phyloP scores from a whole-genome alignment of 2,888 invertebrate species.

The Lasioglossum calceatum region DNA sequence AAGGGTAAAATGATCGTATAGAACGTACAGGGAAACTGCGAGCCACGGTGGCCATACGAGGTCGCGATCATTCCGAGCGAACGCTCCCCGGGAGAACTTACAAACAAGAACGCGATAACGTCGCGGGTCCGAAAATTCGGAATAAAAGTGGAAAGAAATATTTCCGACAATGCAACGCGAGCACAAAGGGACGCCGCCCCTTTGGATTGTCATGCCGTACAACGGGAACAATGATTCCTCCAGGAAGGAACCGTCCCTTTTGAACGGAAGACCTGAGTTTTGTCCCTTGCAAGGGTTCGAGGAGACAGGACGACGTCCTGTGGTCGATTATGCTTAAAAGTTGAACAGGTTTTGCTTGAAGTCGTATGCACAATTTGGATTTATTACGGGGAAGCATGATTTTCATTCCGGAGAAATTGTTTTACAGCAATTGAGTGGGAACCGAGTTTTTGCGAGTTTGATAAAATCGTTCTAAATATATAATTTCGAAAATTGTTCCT shows the following conservation, averaged over 20 bases:
- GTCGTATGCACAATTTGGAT: not conserved
- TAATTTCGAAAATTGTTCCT: too few species aligned
- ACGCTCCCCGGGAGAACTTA: not conserved
- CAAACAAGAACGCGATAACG: not conserved
- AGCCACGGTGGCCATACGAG: constrained; percentile 67
- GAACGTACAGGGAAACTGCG: not conserved
- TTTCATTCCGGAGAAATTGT: not conserved
- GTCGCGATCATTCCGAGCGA: not conserved
- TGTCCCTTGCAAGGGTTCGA: not conserved
- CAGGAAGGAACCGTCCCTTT: not conserved
- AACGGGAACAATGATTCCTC: constrained; percentile 1
- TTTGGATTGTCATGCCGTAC: not conserved
- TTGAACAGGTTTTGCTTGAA: not conserved
- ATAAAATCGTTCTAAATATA: too few species aligned
- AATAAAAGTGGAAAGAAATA: not conserved
- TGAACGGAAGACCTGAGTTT: not conserved
- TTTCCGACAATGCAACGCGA: not conserved
- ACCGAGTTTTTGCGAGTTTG: not conserved
- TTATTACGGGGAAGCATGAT: not conserved
- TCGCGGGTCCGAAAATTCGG: not conserved
- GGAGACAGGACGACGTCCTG: not conserved
- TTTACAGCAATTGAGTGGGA: not conserved
- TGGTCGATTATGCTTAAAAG: not conserved
- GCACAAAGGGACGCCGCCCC: not conserved
- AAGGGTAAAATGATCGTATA: constrained; percentile 6